Conservation (phyloP, 2,797 vertebrate species). For the Graptemys geographica region DNA sequence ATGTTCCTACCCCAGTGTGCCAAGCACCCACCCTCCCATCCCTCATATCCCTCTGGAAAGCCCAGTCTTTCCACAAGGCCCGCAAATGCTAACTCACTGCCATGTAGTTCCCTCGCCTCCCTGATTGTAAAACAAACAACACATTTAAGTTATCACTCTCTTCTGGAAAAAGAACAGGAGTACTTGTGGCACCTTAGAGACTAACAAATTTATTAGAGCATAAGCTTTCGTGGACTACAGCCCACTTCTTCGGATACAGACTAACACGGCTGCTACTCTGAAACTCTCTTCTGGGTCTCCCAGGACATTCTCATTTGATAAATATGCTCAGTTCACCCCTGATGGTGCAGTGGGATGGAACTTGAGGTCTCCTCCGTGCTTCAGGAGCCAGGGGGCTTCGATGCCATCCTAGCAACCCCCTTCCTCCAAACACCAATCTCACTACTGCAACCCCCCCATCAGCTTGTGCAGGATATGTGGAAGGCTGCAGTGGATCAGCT, state of each 20-base stretch:
- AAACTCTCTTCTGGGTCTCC: not conserved
- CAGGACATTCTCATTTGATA: not conserved
- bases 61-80: not conserved
- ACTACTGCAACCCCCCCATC: accelerated
- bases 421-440: accelerated
- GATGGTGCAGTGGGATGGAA: not conserved
- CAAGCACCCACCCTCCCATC: not conserved
- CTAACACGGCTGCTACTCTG: too few relatives aligned
- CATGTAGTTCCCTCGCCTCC: not conserved
- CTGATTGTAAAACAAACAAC: not conserved
- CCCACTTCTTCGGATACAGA: too few relatives aligned
- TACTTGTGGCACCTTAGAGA: too few relatives aligned
- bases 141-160: not conserved
- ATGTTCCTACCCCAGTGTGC: not conserved
- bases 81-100: not conserved
- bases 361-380: not conserved
- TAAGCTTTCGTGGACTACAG: too few relatives aligned
- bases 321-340: not conserved
- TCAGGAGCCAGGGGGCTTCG: not conserved
- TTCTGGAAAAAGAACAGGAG: not conserved
- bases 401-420: accelerated
- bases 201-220: too few relatives aligned
- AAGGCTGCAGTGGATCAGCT: not conserved
- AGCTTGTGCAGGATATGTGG: not conserved
- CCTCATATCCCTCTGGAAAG: not conserved